Evolutionary conservation across 2,888 invertebrate species (phyloP), one percentile per base, ranked within the genome.

Genomic region (Adelphocoris suturalis): DNA sequence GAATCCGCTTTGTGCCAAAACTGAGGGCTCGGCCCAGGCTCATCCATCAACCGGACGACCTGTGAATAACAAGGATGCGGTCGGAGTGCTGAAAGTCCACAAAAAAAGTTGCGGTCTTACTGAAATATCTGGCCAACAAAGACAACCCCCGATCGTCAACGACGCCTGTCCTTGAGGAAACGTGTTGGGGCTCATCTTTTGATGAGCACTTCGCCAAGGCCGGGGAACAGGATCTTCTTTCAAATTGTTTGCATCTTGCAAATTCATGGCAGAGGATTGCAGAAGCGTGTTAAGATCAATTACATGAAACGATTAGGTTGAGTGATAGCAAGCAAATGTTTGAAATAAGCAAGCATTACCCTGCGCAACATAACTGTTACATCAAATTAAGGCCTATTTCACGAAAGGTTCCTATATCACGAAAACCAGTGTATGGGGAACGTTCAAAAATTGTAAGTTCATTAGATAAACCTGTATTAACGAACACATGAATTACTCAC

Each of bases 61-160:
- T 14, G 19, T 9, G 61, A 61, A 61, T 61, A 61, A 61, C 61
- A 61, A 61, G 61, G 61, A 61, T 61, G 61, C 19, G 61, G 61
- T 9, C 19, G 2, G 61, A 61, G 16, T 61, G 61, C 61, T 61
- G 61, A 19, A 61, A 61, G n/a, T 61, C 61, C 61, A 61, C 61
- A 61, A 61, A 61, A 37, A 52, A 61, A 61, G 61, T 61, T 61
- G 61, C 61, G 61, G 61, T 61, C 61, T 14, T 61, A n/a, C 19
- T n/a, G 61, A 19, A 61, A 61, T n/a, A 52, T 52, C 52, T 7
- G 37, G 5, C 52, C 61, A 19, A 61, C 61, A 61, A 61, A 19
- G 61, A 61, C 61, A 0, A 19, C 9, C 16, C 14, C 61, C 7
- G n/a, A n/a, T 61, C 19, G n/a, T 61, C 61, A n/a, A 61, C 61